Base-by-base conservation (phyloP, 2,888 invertebrate species). In the Aphidius colemani region DNA sequence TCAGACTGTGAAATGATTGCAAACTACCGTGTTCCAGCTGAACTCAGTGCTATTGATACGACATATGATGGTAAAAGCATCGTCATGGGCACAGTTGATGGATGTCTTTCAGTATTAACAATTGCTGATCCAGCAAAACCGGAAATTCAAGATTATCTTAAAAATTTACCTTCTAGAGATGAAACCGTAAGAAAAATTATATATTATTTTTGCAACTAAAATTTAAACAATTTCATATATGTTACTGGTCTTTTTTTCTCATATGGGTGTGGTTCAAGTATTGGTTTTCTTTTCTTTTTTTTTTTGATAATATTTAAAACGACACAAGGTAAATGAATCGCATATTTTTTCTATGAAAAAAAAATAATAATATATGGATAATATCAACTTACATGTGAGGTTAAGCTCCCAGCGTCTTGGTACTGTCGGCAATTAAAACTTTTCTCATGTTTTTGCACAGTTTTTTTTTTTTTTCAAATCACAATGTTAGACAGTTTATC, bases 81-180 rank as follows among this genome's bases (percentile, higher is more conserved):
- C 45, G 93, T 95, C 1, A 85, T 97, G 59, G 96, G 95, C 0
- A 96, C 95, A 0, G 92, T 96, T 1, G 97, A 98, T 77, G 97
- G 97, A 6, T 96, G 96, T 78, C 88, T 97, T 62, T 94, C 95
- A 0, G 91, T 95, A n/a, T 85, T 97, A 63, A 92, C 94, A 11
- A 88, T 91, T 67, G 90, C 88, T 0, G 94, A 94, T 83, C 87
- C 89, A 0, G 83, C 85, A 8, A 90, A 90, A 73, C 83, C 86
- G 39, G 88, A 88, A 74, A 88, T 89, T 85, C 83, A 85, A 67
- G 85, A 88, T 50, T 90, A 88, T 78, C 81, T 92, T 30, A 84
- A 85, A 57, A 84, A 85, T 64, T 84, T 92, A 76, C 92, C 92
- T 0, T 91, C 91, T 0, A 85, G 92, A 69, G 90, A 91, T 78